phyloP scores from a whole-genome alignment of 2,888 invertebrate genomes.

The Cybosia mesomella region DNA sequence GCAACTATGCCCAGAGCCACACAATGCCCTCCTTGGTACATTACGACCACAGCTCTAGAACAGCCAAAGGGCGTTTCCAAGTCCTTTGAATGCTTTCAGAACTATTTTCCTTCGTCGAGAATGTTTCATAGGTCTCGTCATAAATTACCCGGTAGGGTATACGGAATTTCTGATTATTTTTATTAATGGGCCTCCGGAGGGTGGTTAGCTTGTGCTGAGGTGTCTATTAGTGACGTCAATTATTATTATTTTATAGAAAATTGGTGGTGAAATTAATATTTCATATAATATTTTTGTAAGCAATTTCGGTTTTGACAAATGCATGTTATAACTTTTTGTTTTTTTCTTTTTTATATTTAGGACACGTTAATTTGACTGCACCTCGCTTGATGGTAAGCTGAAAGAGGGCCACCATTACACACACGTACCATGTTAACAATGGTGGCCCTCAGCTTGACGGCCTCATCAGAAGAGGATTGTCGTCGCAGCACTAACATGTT shows the following conservation, averaged over 20 bases:
- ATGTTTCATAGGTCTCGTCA: conserved; percentile 41
- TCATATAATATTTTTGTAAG: neutral
- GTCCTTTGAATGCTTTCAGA: conserved; percentile 14
- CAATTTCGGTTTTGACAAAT: neutral
- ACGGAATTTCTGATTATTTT: conserved; percentile 38
- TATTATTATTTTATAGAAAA: neutral
- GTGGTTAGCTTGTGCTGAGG: conserved; percentile 5
- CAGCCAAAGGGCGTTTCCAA: conserved; percentile 15
- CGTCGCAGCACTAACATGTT: no score
- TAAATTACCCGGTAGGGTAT: conserved; percentile 37
- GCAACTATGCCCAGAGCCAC: neutral
- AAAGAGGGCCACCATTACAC: no score
- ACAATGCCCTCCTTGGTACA: neutral
- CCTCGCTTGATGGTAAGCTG: no score
- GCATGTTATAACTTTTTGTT: no score
- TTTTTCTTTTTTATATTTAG: no score
- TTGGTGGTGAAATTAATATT: neutral
- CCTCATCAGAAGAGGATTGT: no score
- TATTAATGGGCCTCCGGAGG: conserved; percentile 31
- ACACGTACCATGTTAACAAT: no score
- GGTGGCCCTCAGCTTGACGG: no score
- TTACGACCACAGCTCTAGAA: neutral
- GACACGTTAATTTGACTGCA: no score
- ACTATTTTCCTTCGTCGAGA: conserved; percentile 25
- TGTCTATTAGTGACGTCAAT: conserved; percentile 7